A percentile compares a stretch with the other conserved stretches of the same genome.
Evolutionary conservation across 2,797 vertebrate species (phyloP).

Genomic region (Bradypus variegatus): DNA sequence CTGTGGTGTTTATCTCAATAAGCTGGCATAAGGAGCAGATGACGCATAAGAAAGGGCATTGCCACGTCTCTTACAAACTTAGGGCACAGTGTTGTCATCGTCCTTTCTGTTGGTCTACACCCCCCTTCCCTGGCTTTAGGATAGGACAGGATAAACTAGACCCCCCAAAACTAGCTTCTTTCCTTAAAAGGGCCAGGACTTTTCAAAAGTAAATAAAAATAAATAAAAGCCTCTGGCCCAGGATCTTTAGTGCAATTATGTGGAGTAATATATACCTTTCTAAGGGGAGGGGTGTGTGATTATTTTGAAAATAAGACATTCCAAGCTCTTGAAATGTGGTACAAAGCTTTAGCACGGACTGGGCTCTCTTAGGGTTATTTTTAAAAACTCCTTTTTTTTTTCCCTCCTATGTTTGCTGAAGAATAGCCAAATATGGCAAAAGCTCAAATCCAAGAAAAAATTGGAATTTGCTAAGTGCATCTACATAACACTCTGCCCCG

Average conservation of each 20-base stretch:
- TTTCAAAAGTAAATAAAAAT: background rate
- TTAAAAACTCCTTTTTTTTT: background rate
- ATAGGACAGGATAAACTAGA: background rate
- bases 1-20: background rate
- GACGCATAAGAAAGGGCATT: fast-evolving
- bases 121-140: background rate
- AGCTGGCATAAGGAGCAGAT: background rate
- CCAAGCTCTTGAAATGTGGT: background rate
- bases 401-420: background rate
- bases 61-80: background rate
- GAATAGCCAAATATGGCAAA: background rate
- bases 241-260: background rate
- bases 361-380: background rate
- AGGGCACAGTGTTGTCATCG: background rate
- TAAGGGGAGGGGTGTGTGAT: background rate
- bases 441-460: background rate
- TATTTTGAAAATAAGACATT: slow-evolving; percentile 25
- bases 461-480: background rate
- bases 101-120: background rate
- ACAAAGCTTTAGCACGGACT: background rate
- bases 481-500: background rate
- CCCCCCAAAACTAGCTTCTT: background rate
- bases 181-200: background rate
- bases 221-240: background rate
- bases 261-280: background rate